A percentile compares a stretch with the other conserved stretches of the same genome.
These are phyloP conservation scores for Silurus asotus DNA, from an alignment of 2,113 vertebrate species.

Conservation along the genomic window DNA sequence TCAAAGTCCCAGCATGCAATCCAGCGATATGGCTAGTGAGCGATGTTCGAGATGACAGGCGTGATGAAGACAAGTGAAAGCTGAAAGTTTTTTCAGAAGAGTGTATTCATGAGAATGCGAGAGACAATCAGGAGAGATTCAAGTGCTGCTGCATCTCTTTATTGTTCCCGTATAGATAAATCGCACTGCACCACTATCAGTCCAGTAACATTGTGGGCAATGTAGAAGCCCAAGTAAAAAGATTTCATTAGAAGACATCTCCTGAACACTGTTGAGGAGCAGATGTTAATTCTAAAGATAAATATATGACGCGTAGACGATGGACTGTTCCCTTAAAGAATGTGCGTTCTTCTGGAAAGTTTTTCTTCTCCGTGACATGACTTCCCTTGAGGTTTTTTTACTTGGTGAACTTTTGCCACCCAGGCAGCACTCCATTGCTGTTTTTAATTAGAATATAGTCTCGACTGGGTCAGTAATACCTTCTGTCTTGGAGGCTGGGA, in stretches of 20 bases:
- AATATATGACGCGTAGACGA: too few species aligned
- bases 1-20: background rate
- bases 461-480: slow-evolving; percentile 14
- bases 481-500: slow-evolving; percentile 1
- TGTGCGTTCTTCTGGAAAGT: background rate
- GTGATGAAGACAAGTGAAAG: background rate
- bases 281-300: background rate
- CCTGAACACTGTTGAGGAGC: background rate
- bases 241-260: background rate
- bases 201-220: background rate
- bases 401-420: slow-evolving; percentile 1
- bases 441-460: slow-evolving; percentile 28
- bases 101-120: background rate
- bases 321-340: background rate
- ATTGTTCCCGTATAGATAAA: background rate
- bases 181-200: background rate
- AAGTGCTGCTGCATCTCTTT: background rate
- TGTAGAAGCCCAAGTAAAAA: background rate
- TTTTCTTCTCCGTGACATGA: background rate
- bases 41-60: background rate
- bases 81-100: background rate
- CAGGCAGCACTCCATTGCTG: background rate
- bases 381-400: background rate
- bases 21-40: background rate
- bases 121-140: background rate